Conservation (phyloP, 2,113 vertebrate genomes). For the Melanocharis versteri region DNA sequence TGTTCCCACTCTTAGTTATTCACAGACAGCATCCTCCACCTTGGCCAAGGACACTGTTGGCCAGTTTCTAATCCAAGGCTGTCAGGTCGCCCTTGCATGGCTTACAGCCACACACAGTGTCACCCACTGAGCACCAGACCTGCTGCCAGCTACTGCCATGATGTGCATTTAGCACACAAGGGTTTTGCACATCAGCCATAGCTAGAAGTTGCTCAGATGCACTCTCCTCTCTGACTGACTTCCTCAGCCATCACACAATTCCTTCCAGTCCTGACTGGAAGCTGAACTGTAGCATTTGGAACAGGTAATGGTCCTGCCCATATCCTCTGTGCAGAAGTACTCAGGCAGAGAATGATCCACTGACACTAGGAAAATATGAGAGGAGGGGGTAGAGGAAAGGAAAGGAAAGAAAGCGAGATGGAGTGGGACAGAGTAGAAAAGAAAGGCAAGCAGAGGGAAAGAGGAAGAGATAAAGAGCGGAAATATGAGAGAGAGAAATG, state of each 20-base stretch:
- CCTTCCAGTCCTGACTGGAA: background rate
- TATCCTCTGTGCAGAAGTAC: background rate
- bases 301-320: background rate
- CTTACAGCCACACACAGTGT: background rate
- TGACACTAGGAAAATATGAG: background rate
- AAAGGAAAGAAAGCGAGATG: background rate
- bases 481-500: background rate
- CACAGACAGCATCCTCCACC: background rate
- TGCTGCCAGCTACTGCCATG: background rate
- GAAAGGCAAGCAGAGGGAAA: background rate
- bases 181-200: background rate
- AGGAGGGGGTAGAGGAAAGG: accelerated
- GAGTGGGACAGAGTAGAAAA: background rate
- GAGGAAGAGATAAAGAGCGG: background rate
- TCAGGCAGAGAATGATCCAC: background rate
- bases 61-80: background rate
- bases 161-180: accelerated
- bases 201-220: background rate
- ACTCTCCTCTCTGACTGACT: background rate
- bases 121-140: background rate
- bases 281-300: background rate
- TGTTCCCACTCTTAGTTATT: background rate
- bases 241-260: background rate
- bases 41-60: background rate
- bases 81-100: background rate